These are phyloP conservation scores for Apis cerana DNA, from an alignment of 1,140 invertebrate genomes.

Conservation along the genomic window DNA sequence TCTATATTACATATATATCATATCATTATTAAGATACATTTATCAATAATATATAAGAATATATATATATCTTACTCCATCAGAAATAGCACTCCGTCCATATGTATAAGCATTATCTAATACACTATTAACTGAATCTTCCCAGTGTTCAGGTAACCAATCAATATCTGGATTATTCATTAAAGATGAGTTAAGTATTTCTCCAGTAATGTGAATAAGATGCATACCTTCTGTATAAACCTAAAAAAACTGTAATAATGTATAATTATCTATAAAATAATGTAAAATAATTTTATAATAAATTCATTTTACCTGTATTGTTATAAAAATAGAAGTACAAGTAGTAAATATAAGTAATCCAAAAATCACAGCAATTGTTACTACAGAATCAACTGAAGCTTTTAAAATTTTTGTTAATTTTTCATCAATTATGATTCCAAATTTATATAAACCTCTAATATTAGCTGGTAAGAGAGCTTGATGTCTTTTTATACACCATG, in stretches of 20 bases:
- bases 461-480: conserved; percentile 83
- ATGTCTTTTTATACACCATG: conserved; percentile 80
- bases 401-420: conserved; percentile 80
- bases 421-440: conserved; percentile 81
- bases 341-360: conserved; percentile 80
- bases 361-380: conserved; percentile 83
- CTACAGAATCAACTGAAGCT: conserved; percentile 83
- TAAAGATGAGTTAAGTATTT: conserved; percentile 94
- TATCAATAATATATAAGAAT: conserved; percentile 5
- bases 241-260: conserved; percentile 82
- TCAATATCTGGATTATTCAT: conserved; percentile 92
- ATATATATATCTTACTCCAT: conserved; percentile 83
- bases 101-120: conserved; percentile 96
- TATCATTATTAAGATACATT: conserved; percentile 25
- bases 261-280: conserved; percentile 12
- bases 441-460: conserved; percentile 82
- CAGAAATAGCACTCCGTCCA: conserved; percentile 92
- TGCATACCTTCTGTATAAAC: conserved; percentile 97
- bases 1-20: conserved; percentile 77
- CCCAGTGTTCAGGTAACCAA: conserved; percentile 84
- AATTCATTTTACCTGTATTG: conserved; percentile 82
- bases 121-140: conserved; percentile 91
- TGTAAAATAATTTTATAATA: not conserved
- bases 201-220: conserved; percentile 92
- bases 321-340: conserved; percentile 83